A percentile compares a stretch with the other conserved stretches of the same genome.
Evolutionary conservation across 1,140 invertebrate species (phyloP).

Genomic region (Apis cerana): DNA sequence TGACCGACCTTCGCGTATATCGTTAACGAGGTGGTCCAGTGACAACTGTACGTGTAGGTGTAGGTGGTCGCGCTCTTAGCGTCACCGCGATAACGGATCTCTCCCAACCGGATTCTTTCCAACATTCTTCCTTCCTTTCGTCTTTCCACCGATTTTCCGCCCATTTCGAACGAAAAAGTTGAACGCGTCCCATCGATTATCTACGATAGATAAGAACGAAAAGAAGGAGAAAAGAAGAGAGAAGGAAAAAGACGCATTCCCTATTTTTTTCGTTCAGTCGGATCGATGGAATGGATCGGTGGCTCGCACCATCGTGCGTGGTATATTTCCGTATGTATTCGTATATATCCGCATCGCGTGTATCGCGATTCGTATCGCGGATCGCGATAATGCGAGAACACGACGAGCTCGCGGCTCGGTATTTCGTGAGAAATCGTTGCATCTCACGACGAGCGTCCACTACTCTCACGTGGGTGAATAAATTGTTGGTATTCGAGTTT

Average conservation of each 20-base stretch:
- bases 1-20: conserved; percentile 56
- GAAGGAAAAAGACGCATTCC: too few species aligned
- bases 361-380: not conserved
- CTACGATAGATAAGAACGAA: too few species aligned
- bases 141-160: too few species aligned
- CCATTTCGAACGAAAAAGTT: too few species aligned
- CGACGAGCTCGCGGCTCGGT: not conserved
- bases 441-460: not conserved
- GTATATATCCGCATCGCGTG: not conserved
- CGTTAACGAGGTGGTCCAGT: conserved; percentile 61
- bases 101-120: too few species aligned
- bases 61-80: conserved; percentile 11
- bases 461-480: conserved; percentile 29
- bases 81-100: too few species aligned
- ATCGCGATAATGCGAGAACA: conserved; percentile 1
- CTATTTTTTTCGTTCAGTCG: too few species aligned
- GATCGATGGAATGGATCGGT: not conserved
- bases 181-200: too few species aligned
- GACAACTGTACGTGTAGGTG: conserved; percentile 44
- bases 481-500: conserved; percentile 39
- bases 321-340: not conserved
- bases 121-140: too few species aligned
- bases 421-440: conserved; percentile 8
- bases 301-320: not conserved
- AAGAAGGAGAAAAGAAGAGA: too few species aligned